Conservation (phyloP, 2,113 vertebrate genomes). For the Takifugu flavidus region DNA sequence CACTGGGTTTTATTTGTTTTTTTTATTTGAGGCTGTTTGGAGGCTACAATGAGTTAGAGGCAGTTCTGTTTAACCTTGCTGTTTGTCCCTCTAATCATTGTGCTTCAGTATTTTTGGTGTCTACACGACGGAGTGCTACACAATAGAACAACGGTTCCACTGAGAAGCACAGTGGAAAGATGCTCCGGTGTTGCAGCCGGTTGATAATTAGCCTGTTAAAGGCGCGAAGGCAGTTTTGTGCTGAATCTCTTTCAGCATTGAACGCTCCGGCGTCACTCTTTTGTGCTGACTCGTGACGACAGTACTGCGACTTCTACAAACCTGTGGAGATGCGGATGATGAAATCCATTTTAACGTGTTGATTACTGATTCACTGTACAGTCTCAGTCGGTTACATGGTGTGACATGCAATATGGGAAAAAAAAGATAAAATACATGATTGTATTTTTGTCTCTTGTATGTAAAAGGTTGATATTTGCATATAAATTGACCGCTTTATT, state of each 20-base stretch:
- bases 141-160: neutral
- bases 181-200: neutral
- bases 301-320: too few relatives aligned
- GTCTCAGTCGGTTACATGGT: neutral
- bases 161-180: neutral
- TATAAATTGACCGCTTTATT: conserved; percentile 64
- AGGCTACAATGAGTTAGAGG: too few relatives aligned
- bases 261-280: neutral
- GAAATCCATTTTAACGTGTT: too few relatives aligned
- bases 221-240: too few relatives aligned
- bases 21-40: too few relatives aligned
- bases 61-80: neutral
- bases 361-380: too few relatives aligned
- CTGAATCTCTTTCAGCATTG: neutral
- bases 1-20: too few relatives aligned
- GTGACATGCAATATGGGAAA: too few relatives aligned
- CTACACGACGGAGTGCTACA: neutral
- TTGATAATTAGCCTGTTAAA: neutral
- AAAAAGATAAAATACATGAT: neutral
- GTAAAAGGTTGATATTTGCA: conserved; percentile 71
- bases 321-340: too few relatives aligned
- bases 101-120: neutral
- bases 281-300: too few relatives aligned
- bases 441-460: conserved; percentile 51
- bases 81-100: neutral